These are phyloP conservation scores for Nematopogon swammerdamellus DNA, from an alignment of 2,888 invertebrate species.

Conservation along the genomic window DNA sequence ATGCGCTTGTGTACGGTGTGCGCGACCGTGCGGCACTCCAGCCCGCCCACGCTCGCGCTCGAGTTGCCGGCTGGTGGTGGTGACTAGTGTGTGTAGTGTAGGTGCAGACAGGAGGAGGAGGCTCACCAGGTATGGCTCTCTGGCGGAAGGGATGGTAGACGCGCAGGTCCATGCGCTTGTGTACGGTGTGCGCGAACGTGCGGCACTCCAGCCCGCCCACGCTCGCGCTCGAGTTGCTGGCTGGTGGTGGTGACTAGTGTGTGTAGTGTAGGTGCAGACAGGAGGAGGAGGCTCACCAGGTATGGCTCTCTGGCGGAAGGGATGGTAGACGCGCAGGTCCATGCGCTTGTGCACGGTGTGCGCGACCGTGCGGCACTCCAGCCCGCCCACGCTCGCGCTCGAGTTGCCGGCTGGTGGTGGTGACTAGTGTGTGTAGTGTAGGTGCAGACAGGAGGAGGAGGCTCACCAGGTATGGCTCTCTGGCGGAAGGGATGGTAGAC, in stretches of 20 bases:
- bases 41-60: constrained; percentile 24
- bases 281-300: no score
- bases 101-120: no score
- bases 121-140: constrained; percentile 37
- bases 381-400: constrained; percentile 24
- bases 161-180: constrained; percentile 89
- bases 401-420: no score
- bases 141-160: constrained; percentile 79
- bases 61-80: no score
- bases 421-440: no score
- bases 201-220: constrained; percentile 54
- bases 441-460: no score
- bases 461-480: constrained; percentile 37
- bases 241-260: no score
- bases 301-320: constrained; percentile 63
- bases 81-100: no score
- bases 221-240: not conserved
- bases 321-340: constrained; percentile 84
- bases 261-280: no score
- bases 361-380: constrained; percentile 61
- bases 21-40: constrained; percentile 61
- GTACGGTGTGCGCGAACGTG: constrained; percentile 65
- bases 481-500: constrained; percentile 79
- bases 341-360: constrained; percentile 81
- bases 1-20: constrained; percentile 81